Evolutionary conservation across 2,113 vertebrate genomes (phyloP).

Genomic region (western clawed frog (Xenopus tropicalis)): UCB_Xtro_10.0 CM004451.2:30273001-30273500

Average conservation of each 20-base stretch:
- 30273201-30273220: constrained; percentile 43
- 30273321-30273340: constrained; percentile 18
- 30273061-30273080: too few relatives aligned
- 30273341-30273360: constrained; percentile 11
- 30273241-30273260: constrained; percentile 39
- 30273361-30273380: too few relatives aligned
- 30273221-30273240: constrained; percentile 38
- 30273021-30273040: too few relatives aligned
- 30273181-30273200: constrained; percentile 24
- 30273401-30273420: constrained; percentile 6
- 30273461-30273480: too few relatives aligned
- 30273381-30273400: neutral
- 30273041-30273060: too few relatives aligned
- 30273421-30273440: neutral
- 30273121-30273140: neutral
- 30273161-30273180: constrained; percentile 32
- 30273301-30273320: constrained; percentile 26
- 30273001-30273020: too few relatives aligned
- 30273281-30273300: constrained; percentile 38
- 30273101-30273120: too few relatives aligned
- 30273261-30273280: constrained; percentile 27
- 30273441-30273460: neutral
- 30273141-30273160: constrained; percentile 23
- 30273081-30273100: too few relatives aligned
- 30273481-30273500: too few relatives aligned